These are phyloP conservation scores for Drosophila infuscata DNA, from an alignment of 2,888 invertebrate genomes.

Conservation along the genomic window DNA sequence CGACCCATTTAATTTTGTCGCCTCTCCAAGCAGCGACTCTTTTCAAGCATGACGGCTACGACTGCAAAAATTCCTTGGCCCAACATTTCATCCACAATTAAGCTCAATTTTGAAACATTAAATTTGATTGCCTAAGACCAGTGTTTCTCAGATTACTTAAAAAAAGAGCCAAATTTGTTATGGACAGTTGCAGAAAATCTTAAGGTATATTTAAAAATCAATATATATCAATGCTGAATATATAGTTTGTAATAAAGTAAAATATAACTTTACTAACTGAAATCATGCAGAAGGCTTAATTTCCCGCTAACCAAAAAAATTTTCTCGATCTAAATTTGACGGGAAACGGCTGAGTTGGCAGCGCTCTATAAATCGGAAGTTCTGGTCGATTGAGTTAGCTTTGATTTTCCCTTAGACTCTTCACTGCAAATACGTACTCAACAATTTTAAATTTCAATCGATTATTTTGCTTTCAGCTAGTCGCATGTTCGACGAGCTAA, in stretches of 20 bases:
- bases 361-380: conserved; percentile 19
- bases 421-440: conserved; percentile 17
- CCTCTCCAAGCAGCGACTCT: conserved; percentile 25
- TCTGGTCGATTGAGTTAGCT: conserved; percentile 56
- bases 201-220: background rate
- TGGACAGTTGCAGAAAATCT: background rate
- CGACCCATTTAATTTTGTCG: conserved; percentile 71
- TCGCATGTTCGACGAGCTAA: conserved; percentile 35
- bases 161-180: background rate
- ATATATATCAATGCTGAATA: background rate
- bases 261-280: background rate
- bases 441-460: conserved; percentile 22
- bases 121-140: conserved; percentile 32
- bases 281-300: background rate
- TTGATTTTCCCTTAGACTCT: conserved; percentile 25
- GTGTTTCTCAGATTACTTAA: background rate
- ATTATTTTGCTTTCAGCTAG: conserved; percentile 37
- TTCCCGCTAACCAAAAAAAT: background rate
- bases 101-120: conserved; percentile 72
- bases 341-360: background rate
- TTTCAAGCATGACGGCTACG: conserved; percentile 49
- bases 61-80: conserved; percentile 25
- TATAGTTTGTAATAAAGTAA: background rate
- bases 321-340: background rate
- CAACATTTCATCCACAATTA: conserved; percentile 64